Base-by-base conservation (phyloP, 2,888 invertebrate genomes). In the Hedya salicella region DNA sequence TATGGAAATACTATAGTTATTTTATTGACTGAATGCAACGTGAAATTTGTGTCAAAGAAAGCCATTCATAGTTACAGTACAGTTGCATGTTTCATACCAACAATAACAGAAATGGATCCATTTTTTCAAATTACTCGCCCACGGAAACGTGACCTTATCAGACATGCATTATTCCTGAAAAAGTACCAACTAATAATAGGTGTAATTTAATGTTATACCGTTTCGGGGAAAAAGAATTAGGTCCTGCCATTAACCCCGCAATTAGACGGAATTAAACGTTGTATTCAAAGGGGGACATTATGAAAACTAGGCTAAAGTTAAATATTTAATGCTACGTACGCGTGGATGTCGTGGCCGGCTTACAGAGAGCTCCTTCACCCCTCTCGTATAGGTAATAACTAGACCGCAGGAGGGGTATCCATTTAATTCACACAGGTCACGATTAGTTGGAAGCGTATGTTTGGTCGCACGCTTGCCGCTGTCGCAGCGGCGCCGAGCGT, bases 241-340 rank as follows among this genome's bases (percentile, higher is more conserved):
- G 66, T 69, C 57, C 48, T 57, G 67, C 59, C 62, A 63, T 63
- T 71, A 73, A 69, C 69, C 69, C 67, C 48, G 69, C 74, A 73
- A 76, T 74, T 77, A 74, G 71, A 71, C 66, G 67, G 69, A 75
- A 76, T 75, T 75, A 75, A 74, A 72, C 69, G 73, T 68, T 61
- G 63, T 70, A 72, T 73, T 76, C 70, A 69, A 74, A 71, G 72
- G 70, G n/a, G 73, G 69, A 69, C 73, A 70, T 73, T 75, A 77
- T 73, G 74, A 73, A 76, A 77, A 77, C 75, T 77, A 73, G 77
- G 77, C 70, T 77, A 75, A 71, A 72, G 71, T 71, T 77, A 72
- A 77, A 76, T 77, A 75, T 75, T 77, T 75, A 74, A 77, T 76
- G 73, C 68, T 69, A 68, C 68, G 72, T 74, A 77, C 76, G 73